A percentile compares a stretch with the other conserved stretches of the same genome.
Conservation (phyloP, 1,140 invertebrate species). For the Leptinotarsa defecta region DNA sequence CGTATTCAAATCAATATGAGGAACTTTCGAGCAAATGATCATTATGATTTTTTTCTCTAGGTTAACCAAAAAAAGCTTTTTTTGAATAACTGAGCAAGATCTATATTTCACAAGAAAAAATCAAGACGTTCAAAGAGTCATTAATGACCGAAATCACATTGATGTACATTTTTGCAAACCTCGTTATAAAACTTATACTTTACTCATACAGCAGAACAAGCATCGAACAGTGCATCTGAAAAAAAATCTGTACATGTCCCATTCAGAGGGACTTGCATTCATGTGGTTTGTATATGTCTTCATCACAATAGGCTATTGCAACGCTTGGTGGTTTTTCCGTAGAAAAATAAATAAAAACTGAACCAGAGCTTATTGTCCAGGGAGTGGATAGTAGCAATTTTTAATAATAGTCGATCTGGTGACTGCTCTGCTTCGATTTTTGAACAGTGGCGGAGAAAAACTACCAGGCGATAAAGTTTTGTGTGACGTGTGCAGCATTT, state of each 20-base stretch:
- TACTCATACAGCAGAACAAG: background rate
- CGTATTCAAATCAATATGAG: too few species aligned
- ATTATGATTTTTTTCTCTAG: too few species aligned
- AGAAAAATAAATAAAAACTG: constrained; percentile 27
- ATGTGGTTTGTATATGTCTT: constrained; percentile 26
- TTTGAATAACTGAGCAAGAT: too few species aligned
- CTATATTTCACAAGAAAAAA: too few species aligned
- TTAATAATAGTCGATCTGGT: constrained; percentile 32
- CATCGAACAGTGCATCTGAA: background rate
- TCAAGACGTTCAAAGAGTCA: too few species aligned
- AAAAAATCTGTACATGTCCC: background rate
- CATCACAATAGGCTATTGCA: constrained; percentile 27
- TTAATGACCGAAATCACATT: too few species aligned
- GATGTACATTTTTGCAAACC: background rate
- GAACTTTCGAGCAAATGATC: too few species aligned
- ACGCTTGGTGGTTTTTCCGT: constrained; percentile 12
- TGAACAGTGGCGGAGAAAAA: background rate
- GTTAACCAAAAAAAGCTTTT: too few species aligned
- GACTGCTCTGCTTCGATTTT: constrained; percentile 25
- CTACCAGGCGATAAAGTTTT: too few species aligned
- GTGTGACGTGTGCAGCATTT: too few species aligned
- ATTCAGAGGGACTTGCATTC: constrained; percentile 17
- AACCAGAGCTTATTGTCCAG: constrained; percentile 23
- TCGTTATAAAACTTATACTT: background rate
- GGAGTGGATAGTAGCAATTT: constrained; percentile 25